Evolutionary conservation across 2,888 invertebrate genomes (phyloP), one percentile per base, ranked within the genome.

Genomic region (Smittia sp.): DNA sequence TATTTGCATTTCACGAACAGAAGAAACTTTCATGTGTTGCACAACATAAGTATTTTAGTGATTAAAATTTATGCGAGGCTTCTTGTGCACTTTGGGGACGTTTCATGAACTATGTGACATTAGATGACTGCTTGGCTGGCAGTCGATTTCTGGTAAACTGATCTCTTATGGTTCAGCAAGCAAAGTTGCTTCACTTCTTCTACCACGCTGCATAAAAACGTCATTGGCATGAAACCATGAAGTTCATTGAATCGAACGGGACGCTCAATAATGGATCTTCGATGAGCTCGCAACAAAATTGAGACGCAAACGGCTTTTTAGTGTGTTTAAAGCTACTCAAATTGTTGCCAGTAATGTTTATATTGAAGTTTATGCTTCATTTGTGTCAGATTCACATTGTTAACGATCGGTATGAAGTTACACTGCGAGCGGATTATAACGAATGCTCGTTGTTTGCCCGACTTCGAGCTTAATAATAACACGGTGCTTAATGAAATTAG

Each of bases 301-400:
- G 18, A 15, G 18, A 20, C 9, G 58, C 3, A 46, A 13, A 22
- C 58, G 15, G 9, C 20, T 20, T 22, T 58, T 18, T 20, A 58
- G 9, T 58, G 15, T 20, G 18, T 58, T 58, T 58, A 20, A 58
- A 58, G 18, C 22, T 58, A 18, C 18, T 58, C 58, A 58, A 4
- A 18, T 9, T 15, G 58, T 18, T 58, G n/a, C 58, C 18, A 18
- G 58, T 58, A 58, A 58, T 58, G 20, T 58, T 58, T 15, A 58
- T 58, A 58, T 58, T 20, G 22, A 58, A 58, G 46, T 58, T 52
- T 52, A 52, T 52, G 52, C 52, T 52, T 22, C 58, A 58, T 58
- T 58, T 15, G 11, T 3, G 15, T 11, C 46, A n/a, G 46, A 46
- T 46, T 46, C 15, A 46, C 2, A 46, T 6, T 46, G 46, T 46